Evolutionary conservation across 2,797 vertebrate species (phyloP).

Genomic region (Halcyon leucocephala): DNA sequence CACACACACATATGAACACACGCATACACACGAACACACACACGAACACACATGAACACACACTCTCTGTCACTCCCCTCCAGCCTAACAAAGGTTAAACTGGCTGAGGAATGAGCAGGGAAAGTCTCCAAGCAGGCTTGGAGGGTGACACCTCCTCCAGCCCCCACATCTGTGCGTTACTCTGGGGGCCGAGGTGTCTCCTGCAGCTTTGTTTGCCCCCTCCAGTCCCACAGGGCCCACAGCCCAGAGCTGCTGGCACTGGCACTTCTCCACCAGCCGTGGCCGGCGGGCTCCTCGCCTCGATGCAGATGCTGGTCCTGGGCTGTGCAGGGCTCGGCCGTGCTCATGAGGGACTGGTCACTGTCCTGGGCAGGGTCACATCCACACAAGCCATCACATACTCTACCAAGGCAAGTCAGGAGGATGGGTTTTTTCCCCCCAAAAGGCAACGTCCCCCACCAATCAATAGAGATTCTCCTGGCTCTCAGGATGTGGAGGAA

Average conservation of each 20-base stretch:
- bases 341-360: accelerated
- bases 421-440: background rate
- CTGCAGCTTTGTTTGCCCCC: background rate
- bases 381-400: background rate
- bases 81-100: background rate
- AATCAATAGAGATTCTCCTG: background rate
- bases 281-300: background rate
- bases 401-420: background rate
- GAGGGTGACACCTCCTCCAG: background rate
- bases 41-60: too few species aligned
- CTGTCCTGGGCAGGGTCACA: background rate
- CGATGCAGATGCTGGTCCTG: accelerated
- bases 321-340: background rate
- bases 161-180: accelerated
- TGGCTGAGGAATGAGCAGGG: background rate
- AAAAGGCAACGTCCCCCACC: background rate
- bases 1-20: background rate
- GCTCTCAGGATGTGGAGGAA: background rate
- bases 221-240: background rate
- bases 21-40: background rate
- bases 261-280: too few species aligned
- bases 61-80: background rate
- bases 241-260: background rate
- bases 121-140: background rate
- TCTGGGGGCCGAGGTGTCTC: too few species aligned